These are phyloP conservation scores for Lamellibrachia luymesi DNA, from an alignment of 1,140 invertebrate genomes.

Conservation along the genomic window DNA sequence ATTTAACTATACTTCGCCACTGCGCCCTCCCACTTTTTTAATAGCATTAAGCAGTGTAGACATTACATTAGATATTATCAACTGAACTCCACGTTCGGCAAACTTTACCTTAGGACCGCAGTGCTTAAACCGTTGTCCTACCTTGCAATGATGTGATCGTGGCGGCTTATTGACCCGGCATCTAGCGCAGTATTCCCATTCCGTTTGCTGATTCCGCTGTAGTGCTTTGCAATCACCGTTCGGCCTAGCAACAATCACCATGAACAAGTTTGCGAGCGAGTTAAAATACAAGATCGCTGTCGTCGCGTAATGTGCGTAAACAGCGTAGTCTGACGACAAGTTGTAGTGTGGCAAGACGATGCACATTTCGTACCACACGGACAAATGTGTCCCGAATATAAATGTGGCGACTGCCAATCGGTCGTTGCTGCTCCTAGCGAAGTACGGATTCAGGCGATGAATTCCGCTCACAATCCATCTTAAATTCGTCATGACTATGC, in stretches of 20 bases:
- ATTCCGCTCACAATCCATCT: slow-evolving; percentile 8
- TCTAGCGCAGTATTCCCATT: slow-evolving; percentile 2
- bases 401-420: slow-evolving; percentile 11
- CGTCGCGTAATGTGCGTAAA: neutral
- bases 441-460: slow-evolving; percentile 21
- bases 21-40: too few relatives aligned
- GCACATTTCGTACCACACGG: slow-evolving; percentile 20
- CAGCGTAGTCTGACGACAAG: neutral
- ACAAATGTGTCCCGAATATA: slow-evolving; percentile 6
- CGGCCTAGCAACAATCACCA: slow-evolving; percentile 1
- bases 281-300: slow-evolving; percentile 16
- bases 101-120: neutral
- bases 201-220: neutral
- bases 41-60: too few relatives aligned
- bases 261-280: slow-evolving; percentile 15
- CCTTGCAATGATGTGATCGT: slow-evolving; percentile 22
- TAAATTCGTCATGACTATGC: neutral
- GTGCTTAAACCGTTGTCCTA: neutral
- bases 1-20: too few relatives aligned
- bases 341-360: slow-evolving; percentile 21
- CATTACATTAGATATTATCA: too few relatives aligned
- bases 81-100: too few relatives aligned
- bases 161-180: slow-evolving; percentile 14
- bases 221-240: neutral
- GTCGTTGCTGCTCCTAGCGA: slow-evolving; percentile 18